Evolutionary conservation across 2,888 invertebrate genomes (phyloP).

Genomic region (Drosophila pseudotakahashii): DNA sequence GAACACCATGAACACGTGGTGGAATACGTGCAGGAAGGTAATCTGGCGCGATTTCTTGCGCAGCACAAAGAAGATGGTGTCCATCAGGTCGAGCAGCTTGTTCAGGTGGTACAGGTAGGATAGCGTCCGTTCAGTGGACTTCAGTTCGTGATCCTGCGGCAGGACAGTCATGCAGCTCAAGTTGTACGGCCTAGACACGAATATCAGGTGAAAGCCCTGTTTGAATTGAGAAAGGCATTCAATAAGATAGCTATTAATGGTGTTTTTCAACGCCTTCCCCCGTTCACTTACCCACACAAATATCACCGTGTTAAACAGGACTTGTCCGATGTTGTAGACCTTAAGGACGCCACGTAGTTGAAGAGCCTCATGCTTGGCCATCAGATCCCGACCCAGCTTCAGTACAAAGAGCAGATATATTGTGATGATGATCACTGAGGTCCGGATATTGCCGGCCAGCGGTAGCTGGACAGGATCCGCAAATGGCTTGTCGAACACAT

Average conservation of each 20-base stretch:
- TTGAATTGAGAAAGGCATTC: too few relatives aligned
- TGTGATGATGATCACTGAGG: constrained; percentile 17
- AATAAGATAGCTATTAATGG: too few relatives aligned
- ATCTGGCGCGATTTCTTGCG: constrained; percentile 58
- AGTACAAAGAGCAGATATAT: constrained; percentile 53
- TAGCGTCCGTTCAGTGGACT: constrained; percentile 44
- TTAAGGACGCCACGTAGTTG: constrained; percentile 35
- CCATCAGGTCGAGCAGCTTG: constrained; percentile 50
- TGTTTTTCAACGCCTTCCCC: neutral
- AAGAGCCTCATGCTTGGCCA: constrained; percentile 38
- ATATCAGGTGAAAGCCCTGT: constrained; percentile 7
- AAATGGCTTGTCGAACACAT: constrained; percentile 25
- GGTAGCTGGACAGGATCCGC: constrained; percentile 45
- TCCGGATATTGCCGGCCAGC: constrained; percentile 23
- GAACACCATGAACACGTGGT: constrained; percentile 43
- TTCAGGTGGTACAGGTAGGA: constrained; percentile 50
- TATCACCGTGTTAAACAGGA: constrained; percentile 20
- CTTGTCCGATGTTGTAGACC: constrained; percentile 47
- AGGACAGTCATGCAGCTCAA: constrained; percentile 18
- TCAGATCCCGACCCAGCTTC: constrained; percentile 46
- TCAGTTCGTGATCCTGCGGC: constrained; percentile 38
- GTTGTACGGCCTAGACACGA: constrained; percentile 10
- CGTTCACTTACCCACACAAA: constrained; percentile 17
- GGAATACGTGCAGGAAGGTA: constrained; percentile 49
- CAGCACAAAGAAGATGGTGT: constrained; percentile 56